A percentile compares a stretch with the other conserved stretches of the same genome.
phyloP scores from a whole-genome alignment of 2,113 vertebrate species.

The Phaethornis superciliosus region DNA sequence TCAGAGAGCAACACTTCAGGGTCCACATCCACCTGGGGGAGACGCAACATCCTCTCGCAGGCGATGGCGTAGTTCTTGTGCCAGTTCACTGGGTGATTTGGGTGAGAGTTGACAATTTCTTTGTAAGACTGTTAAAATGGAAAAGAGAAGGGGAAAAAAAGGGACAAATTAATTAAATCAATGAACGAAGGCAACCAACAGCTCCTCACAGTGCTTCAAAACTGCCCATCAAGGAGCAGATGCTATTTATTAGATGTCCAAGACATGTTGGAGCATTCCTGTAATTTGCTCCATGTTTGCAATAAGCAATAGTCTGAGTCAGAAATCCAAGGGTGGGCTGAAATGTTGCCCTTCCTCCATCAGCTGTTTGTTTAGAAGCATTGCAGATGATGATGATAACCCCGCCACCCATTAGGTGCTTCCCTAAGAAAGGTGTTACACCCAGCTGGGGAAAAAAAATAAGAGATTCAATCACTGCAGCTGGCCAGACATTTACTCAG shows the following conservation, averaged over 20 bases:
- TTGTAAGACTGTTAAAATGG: conserved; percentile 84
- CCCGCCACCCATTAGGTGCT: not conserved
- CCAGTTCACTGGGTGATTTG: conserved; percentile 91
- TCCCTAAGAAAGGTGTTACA: conserved; percentile 53
- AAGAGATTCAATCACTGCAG: conserved; percentile 36
- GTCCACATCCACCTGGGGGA: conserved; percentile 60
- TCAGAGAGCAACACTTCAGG: conserved; percentile 83
- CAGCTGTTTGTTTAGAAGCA: conserved; percentile 57
- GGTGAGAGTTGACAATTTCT: conserved; percentile 83
- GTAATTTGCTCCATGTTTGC: conserved; percentile 30
- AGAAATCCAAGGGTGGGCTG: conserved; percentile 50
- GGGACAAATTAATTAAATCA: not conserved
- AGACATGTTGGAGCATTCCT: conserved; percentile 6
- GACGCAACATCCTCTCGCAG: conserved; percentile 89
- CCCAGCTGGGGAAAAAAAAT: not conserved
- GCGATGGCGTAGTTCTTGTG: conserved; percentile 96
- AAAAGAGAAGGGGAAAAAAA: too few species aligned
- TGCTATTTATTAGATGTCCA: conserved; percentile 3
- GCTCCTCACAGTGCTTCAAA: not conserved
- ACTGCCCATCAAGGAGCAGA: conserved; percentile 10
- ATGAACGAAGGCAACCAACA: not conserved
- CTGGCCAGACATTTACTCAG: conserved; percentile 60
- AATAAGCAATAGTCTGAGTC: conserved; percentile 32
- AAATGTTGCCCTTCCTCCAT: conserved; percentile 45
- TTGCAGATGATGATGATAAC: conserved; percentile 33